Percentiles rank a stretch among this genome's conserved stretches.
These are phyloP conservation scores for Hystrix brachyura DNA, from an alignment of 2,113 vertebrate genomes.

Conservation along the genomic window DNA sequence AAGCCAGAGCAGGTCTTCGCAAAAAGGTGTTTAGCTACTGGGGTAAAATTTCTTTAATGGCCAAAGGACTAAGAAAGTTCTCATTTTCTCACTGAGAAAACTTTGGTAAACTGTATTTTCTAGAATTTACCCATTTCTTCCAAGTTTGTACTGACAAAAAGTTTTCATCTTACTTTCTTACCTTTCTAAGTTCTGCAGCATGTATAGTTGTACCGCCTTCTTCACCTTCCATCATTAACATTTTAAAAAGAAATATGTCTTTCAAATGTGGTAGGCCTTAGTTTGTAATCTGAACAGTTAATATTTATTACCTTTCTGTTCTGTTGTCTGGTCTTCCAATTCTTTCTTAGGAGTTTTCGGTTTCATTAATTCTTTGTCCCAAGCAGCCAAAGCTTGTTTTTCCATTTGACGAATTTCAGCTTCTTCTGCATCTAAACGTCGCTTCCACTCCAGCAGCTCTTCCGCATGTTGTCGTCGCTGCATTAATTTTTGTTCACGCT, in stretches of 20 bases:
- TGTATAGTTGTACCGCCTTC: background rate
- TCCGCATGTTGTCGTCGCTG: slow-evolving; percentile 95
- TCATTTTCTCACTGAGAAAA: background rate
- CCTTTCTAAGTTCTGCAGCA: background rate
- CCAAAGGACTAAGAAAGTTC: background rate
- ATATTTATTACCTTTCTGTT: slow-evolving; percentile 87
- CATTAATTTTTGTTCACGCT: slow-evolving; percentile 97
- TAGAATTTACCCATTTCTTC: slow-evolving; percentile 51
- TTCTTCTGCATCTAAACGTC: slow-evolving; percentile 95
- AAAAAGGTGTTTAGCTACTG: background rate
- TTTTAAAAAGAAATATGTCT: slow-evolving; percentile 30
- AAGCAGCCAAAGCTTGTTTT: slow-evolving; percentile 95
- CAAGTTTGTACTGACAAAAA: slow-evolving; percentile 8
- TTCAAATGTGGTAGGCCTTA: background rate
- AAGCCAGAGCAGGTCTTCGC: background rate
- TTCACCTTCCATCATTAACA: background rate
- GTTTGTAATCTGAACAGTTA: background rate
- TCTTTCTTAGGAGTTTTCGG: slow-evolving; percentile 87
- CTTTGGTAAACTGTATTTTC: background rate
- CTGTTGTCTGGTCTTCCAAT: slow-evolving; percentile 84
- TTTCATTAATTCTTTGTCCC: slow-evolving; percentile 91
- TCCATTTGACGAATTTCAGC: slow-evolving; percentile 95
- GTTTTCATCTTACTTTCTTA: background rate
- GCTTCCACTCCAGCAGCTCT: slow-evolving; percentile 96
- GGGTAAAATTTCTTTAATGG: background rate